phyloP scores from a whole-genome alignment of 2,113 vertebrate genomes.

The Chaetodon auriga region DNA sequence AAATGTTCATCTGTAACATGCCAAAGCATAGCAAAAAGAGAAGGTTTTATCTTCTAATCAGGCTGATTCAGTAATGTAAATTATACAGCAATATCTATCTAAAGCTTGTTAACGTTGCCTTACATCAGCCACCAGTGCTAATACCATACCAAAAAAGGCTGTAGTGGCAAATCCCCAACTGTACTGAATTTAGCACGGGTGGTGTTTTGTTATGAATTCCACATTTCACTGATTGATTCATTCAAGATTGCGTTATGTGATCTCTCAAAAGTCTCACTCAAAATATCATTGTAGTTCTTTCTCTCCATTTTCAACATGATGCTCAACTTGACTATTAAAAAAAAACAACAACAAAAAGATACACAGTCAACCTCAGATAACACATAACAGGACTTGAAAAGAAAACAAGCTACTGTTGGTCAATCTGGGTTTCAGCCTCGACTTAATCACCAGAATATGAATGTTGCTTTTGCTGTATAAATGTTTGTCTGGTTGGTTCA shows the following conservation, averaged over 20 bases:
- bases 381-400: neutral
- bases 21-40: neutral
- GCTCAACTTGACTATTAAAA: neutral
- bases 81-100: neutral
- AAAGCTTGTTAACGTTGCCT: neutral
- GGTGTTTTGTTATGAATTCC: neutral
- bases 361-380: neutral
- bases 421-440: neutral
- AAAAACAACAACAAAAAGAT: neutral
- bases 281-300: neutral
- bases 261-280: neutral
- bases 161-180: neutral
- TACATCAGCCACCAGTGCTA: neutral
- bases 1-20: neutral
- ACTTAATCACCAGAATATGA: constrained; percentile 31
- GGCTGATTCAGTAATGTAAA: neutral
- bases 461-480: constrained; percentile 41
- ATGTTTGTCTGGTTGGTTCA: constrained; percentile 58
- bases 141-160: neutral
- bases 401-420: constrained; percentile 6
- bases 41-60: neutral
- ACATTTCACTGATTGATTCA: neutral
- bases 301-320: neutral
- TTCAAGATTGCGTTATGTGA: neutral
- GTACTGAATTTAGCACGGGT: neutral